phyloP scores from a whole-genome alignment of 64 coral and sea anemone species.

The Acropora tenuis region DNA sequence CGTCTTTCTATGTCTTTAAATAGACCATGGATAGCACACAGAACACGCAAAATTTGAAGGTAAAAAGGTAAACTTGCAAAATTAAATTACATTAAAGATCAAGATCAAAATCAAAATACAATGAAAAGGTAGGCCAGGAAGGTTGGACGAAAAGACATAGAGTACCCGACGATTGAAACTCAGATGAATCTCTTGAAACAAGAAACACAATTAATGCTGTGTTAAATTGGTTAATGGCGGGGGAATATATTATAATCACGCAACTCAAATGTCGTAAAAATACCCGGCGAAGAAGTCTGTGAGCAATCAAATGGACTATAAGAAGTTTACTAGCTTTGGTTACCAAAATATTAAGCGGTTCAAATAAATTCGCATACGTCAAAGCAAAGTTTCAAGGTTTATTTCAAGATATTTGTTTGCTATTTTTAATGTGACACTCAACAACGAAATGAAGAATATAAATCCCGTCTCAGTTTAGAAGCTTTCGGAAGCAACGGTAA shows the following conservation, averaged over 20 bases:
- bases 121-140: neutral
- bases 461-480: neutral
- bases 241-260: conserved; percentile 18
- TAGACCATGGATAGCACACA: no score
- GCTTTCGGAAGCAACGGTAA: neutral
- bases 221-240: neutral
- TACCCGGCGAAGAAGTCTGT: no score
- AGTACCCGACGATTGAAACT: neutral
- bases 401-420: no score
- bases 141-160: neutral
- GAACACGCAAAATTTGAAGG: no score
- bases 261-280: neutral
- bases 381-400: no score
- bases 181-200: neutral
- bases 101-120: neutral
- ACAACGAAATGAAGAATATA: neutral
- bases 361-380: no score
- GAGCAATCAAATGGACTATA: no score
- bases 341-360: no score
- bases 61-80: no score
- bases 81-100: neutral
- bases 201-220: neutral
- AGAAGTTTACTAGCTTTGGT: no score
- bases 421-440: neutral
- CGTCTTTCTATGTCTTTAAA: no score